phyloP scores from a whole-genome alignment of 2,113 vertebrate genomes.

The Phodopus roborovskii region DNA sequence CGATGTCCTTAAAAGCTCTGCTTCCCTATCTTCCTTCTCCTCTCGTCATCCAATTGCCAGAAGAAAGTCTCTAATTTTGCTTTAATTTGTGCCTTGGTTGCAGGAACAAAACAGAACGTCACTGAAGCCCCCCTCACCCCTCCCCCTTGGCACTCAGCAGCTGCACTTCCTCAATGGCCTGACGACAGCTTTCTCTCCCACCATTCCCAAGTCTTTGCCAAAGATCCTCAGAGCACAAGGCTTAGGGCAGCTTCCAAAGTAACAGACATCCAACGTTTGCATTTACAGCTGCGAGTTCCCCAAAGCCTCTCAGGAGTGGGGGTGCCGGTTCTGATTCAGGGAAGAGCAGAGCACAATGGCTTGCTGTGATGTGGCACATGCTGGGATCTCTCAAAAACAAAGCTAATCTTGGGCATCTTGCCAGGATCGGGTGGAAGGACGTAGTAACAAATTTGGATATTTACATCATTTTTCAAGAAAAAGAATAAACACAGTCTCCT shows the following conservation, averaged over 20 bases:
- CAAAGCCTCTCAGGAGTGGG: background rate
- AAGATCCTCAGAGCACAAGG: background rate
- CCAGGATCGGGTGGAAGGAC: background rate
- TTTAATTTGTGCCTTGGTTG: conserved; percentile 82
- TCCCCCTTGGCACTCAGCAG: conserved; percentile 53
- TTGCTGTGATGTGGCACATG: background rate
- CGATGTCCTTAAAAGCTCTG: conserved; percentile 82
- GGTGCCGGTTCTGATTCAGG: background rate
- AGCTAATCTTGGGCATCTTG: conserved; percentile 6
- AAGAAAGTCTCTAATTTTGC: conserved; percentile 82
- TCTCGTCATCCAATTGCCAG: conserved; percentile 64
- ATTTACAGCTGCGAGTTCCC: background rate
- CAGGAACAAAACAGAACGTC: conserved; percentile 78
- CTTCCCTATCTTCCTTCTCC: conserved; percentile 69
- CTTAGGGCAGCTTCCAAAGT: background rate
- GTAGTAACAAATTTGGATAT: conserved; percentile 57
- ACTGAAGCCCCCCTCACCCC: conserved; percentile 14
- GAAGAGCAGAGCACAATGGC: background rate
- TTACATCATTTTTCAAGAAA: conserved; percentile 68
- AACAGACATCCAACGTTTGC: background rate
- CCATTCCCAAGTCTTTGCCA: conserved; percentile 50
- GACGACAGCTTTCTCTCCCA: conserved; percentile 58
- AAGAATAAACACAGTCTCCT: conserved; percentile 44
- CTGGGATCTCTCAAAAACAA: background rate
- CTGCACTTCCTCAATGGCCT: conserved; percentile 72